phyloP scores from a whole-genome alignment of 2,113 vertebrate species.

The Leptobrachium leishanense region DNA sequence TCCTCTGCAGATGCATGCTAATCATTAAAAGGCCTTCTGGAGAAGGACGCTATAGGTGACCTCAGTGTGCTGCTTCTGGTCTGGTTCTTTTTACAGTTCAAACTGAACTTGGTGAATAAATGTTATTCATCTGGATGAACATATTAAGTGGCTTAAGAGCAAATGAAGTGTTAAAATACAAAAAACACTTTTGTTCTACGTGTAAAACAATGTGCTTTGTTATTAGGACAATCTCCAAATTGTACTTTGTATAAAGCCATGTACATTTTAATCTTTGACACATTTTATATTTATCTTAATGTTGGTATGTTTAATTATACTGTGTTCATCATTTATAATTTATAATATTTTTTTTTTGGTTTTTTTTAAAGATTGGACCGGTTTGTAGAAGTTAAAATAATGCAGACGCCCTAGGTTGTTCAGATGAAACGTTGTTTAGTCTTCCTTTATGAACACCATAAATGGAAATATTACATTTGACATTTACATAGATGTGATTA shows the following conservation, averaged over 20 bases:
- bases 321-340: background rate
- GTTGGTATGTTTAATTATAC: background rate
- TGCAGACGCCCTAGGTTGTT: background rate
- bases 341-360: no score
- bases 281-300: background rate
- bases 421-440: background rate
- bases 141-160: conserved; percentile 52
- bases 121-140: conserved; percentile 39
- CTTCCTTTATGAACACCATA: conserved; percentile 37
- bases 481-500: conserved; percentile 1
- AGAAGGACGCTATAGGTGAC: conserved; percentile 63
- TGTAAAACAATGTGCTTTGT: background rate
- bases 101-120: conserved; percentile 58
- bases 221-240: conserved; percentile 8
- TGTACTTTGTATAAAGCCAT: background rate
- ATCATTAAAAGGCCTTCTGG: conserved; percentile 66
- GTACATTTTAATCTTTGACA: background rate
- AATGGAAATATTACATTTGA: background rate
- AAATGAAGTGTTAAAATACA: background rate
- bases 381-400: background rate
- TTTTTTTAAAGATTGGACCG: background rate
- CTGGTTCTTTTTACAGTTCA: conserved; percentile 65
- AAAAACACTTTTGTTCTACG: background rate
- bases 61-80: conserved; percentile 71
- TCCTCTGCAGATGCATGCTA: conserved; percentile 60